Evolutionary conservation across 2,797 vertebrate species (phyloP).

Genomic region (Gouania willdenowi): DNA sequence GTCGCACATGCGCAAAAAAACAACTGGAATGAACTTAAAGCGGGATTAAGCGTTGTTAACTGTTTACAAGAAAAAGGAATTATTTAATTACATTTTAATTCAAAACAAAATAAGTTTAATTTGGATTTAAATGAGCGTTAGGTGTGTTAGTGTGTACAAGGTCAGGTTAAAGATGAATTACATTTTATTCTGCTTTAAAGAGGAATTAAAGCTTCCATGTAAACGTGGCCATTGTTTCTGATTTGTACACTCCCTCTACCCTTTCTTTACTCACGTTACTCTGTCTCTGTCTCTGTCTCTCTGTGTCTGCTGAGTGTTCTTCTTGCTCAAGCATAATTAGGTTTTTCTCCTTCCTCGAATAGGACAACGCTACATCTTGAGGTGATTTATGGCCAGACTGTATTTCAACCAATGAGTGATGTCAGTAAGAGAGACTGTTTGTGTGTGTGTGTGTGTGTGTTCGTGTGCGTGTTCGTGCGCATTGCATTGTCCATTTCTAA

Average conservation of each 20-base stretch:
- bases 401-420: conserved; percentile 55
- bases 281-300: conserved; percentile 37
- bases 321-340: conserved; percentile 76
- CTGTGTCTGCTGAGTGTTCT: conserved; percentile 66
- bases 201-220: too few species aligned
- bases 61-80: too few species aligned
- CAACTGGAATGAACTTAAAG: too few species aligned
- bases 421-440: conserved; percentile 33
- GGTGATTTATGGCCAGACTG: conserved; percentile 74
- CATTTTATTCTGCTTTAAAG: too few species aligned
- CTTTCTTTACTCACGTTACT: conserved; percentile 60
- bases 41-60: too few species aligned
- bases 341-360: conserved; percentile 77
- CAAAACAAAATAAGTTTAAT: too few species aligned
- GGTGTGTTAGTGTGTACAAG: too few species aligned
- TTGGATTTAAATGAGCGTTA: too few species aligned
- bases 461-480: conserved; percentile 22
- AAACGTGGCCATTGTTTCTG: too few species aligned
- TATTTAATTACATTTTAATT: too few species aligned
- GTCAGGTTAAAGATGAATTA: too few species aligned
- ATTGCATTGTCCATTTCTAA: conserved; percentile 37
- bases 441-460: conserved; percentile 7
- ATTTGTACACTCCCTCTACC: conserved; percentile 49
- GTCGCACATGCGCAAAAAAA: too few species aligned
- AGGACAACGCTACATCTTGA: conserved; percentile 68